These are phyloP conservation scores for Tetrax tetrax DNA, from an alignment of 2,113 vertebrate genomes.

Conservation along the genomic window DNA sequence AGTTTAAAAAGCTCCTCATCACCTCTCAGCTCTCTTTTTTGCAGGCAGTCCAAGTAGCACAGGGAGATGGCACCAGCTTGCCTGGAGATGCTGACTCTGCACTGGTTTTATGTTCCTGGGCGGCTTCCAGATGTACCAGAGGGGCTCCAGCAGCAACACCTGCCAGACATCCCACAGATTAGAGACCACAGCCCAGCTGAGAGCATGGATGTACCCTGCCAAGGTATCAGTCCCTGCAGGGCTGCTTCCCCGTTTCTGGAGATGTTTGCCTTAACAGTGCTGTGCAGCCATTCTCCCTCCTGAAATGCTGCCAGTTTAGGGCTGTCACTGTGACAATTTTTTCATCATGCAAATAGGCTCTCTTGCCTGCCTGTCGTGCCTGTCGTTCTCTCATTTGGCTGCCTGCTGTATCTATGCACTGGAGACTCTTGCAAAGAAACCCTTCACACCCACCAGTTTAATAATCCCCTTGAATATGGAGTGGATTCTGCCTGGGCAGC, in stretches of 20 bases:
- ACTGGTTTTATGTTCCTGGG: not conserved
- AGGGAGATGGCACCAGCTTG: not conserved
- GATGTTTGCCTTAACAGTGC: not conserved
- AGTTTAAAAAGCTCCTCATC: not conserved
- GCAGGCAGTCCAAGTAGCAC: not conserved
- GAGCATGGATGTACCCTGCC: not conserved
- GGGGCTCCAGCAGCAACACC: not conserved
- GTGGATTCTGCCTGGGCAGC: slow-evolving; percentile 4
- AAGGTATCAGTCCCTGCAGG: not conserved
- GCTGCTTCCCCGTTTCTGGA: not conserved
- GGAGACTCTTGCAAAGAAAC: not conserved
- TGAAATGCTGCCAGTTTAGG: not conserved
- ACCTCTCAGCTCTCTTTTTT: not conserved
- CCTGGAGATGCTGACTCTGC: not conserved
- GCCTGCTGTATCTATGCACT: not conserved
- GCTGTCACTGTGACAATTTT: not conserved
- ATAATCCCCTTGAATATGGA: slow-evolving; percentile 44
- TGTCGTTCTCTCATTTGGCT: not conserved
- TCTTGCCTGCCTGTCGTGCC: not conserved
- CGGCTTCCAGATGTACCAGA: not conserved
- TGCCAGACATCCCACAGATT: not conserved
- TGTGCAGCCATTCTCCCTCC: not conserved
- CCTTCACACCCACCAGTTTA: not conserved
- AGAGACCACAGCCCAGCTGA: not conserved
- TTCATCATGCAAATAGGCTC: not conserved